Base-by-base conservation (phyloP, 2,113 vertebrate species). In the Pomatostomus ruficeps region DNA sequence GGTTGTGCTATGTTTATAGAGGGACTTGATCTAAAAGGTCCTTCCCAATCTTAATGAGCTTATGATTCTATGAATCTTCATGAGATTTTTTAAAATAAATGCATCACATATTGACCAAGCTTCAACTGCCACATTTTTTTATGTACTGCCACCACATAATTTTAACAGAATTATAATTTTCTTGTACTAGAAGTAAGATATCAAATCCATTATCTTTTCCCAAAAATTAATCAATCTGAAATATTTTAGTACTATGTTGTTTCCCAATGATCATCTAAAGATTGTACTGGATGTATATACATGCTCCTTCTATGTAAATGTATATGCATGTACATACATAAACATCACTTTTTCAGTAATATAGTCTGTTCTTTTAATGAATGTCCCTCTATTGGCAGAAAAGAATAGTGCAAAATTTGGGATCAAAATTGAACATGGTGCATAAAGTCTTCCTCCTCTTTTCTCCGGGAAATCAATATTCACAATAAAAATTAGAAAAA, bases 1-100 rank as follows among this genome's bases (percentile, higher is more conserved):
- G 12, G 15, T 29, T 1, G 0, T 40, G 29, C 15, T 29, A 15
- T 18, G 8, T 15, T 55, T 28, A 55, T 14, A 4, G 28, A 48
- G 24, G 5, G 42, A 48, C 24, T 35, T 45, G 17, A 45, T 46
- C 40, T 55, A n/a, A 73, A 65, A 28, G 11, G 19, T 65, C 10
- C 11, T 85, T 55, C 49, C 42, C 42, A n/a, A 4, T 33, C 6
- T 19, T 36, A 63, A 10, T n/a, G 15, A 59, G n/a, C 70, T 70
- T 35, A 29, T 35, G 10, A 38, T 65, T 40, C 40, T 23, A 36
- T 61, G n/a, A 28, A 54, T 33, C 26, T 95, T 89, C 24, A 45
- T n/a, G 40, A 62, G 13, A 13, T 24, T 75, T 10, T 78, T 95
- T 76, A 51, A 14, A 42, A n/a, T 63, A 48, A 76, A 33, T 20